phyloP scores from a whole-genome alignment of 92 coral and sea anemone genomes.

The Galaxea fascicularis region DNA sequence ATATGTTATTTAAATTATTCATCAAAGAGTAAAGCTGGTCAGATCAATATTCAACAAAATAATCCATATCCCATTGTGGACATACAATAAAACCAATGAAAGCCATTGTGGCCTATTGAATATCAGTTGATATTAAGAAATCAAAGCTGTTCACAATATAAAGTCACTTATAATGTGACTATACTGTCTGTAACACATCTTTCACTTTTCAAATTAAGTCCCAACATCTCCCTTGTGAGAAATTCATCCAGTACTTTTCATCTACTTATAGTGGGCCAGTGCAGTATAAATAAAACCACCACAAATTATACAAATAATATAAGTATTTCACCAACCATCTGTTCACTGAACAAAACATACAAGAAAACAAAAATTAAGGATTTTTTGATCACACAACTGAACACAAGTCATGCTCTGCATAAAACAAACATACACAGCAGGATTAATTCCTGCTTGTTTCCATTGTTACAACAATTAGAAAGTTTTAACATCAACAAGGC shows the following conservation, averaged over 20 bases:
- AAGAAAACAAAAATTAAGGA: too few species aligned
- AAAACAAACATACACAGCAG: not conserved
- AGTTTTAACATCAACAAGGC: not conserved
- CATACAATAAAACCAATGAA: too few species aligned
- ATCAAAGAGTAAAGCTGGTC: constrained; percentile 10
- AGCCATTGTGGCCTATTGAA: too few species aligned
- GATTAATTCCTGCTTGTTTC: not conserved
- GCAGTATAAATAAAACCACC: too few species aligned
- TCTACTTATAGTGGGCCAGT: too few species aligned
- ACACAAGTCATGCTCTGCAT: not conserved
- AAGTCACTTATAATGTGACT: not conserved
- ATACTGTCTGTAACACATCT: not conserved
- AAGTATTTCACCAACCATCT: too few species aligned
- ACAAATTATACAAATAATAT: too few species aligned
- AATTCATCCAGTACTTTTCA: too few species aligned
- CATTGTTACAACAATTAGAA: not conserved
- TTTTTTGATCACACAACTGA: not conserved
- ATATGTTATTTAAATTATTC: constrained; percentile 14
- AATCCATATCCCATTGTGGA: not conserved
- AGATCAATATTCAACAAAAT: not conserved
- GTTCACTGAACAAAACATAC: too few species aligned
- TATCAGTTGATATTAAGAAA: too few species aligned
- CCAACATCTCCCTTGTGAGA: not conserved
- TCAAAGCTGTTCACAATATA: too few species aligned
- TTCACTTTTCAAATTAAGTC: not conserved